Conservation (phyloP, 1,140 invertebrate species). For the Trachymyrmex septentrionalis region DNA sequence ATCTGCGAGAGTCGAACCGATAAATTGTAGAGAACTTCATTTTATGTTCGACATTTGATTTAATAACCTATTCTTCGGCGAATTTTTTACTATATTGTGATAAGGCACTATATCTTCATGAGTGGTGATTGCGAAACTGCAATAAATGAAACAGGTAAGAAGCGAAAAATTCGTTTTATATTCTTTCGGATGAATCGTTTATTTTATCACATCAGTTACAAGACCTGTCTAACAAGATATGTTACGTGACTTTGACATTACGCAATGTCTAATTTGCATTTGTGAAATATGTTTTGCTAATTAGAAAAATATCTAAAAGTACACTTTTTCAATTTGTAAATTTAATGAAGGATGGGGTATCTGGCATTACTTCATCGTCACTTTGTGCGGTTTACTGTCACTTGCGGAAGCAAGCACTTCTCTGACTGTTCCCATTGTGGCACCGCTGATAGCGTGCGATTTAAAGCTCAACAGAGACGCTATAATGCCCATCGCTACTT, state of each 20-base stretch:
- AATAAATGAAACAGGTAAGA: conserved; percentile 73
- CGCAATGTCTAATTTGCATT: not conserved
- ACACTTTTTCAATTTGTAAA: not conserved
- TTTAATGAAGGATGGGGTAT: conserved; percentile 76
- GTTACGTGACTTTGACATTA: not conserved
- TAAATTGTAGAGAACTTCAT: conserved; percentile 9
- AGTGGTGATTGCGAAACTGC: conserved; percentile 69
- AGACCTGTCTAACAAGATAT: not conserved
- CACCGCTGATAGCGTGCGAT: conserved; percentile 76
- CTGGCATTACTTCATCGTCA: conserved; percentile 74
- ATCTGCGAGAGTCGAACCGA: not conserved
- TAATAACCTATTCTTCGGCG: not conserved
- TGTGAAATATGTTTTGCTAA: not conserved
- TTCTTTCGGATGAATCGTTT: not conserved
- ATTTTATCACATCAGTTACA: not conserved
- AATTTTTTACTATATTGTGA: not conserved
- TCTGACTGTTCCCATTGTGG: conserved; percentile 66
- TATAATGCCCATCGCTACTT: conserved; percentile 64
- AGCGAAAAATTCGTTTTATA: not conserved
- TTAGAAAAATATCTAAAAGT: not conserved
- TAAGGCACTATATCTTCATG: conserved; percentile 55
- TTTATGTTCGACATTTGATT: not conserved
- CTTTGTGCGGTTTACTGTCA: conserved; percentile 73
- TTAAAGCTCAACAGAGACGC: conserved; percentile 63
- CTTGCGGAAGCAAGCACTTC: conserved; percentile 74